phyloP scores from a whole-genome alignment of 2,797 vertebrate genomes.

The Oceanodroma leucorhoa region DNA sequence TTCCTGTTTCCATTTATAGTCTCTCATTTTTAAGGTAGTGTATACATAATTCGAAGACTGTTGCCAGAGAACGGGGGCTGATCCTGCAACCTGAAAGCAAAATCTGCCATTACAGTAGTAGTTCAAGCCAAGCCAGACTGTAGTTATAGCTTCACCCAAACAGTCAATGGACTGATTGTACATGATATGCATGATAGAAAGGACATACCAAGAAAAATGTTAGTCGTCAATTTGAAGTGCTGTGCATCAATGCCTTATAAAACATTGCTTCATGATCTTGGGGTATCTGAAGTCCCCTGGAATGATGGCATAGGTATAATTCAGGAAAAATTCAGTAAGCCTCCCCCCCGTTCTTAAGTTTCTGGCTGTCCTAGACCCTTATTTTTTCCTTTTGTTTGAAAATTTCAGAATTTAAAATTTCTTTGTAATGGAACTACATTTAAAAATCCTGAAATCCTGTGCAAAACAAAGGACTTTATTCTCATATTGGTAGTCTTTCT shows the following conservation, averaged over 20 bases:
- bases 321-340: neutral
- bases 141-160: neutral
- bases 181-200: neutral
- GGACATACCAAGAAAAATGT: neutral
- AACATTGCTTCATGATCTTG: neutral
- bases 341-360: accelerated
- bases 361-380: accelerated
- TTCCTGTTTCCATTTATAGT: neutral
- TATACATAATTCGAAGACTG: neutral
- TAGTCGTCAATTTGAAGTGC: neutral
- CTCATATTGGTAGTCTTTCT: neutral
- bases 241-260: neutral
- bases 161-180: neutral
- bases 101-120: neutral
- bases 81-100: neutral
- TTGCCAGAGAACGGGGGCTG: neutral
- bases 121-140: neutral
- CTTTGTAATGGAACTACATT: neutral
- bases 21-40: neutral
- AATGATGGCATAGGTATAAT: neutral
- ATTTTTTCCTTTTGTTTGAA: neutral
- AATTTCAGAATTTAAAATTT: neutral
- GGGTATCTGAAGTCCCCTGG: neutral
- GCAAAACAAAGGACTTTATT: neutral
- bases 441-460: neutral